These are phyloP conservation scores for Dysdera silvatica DNA, from an alignment of 1,140 invertebrate genomes.

Conservation along the genomic window DNA sequence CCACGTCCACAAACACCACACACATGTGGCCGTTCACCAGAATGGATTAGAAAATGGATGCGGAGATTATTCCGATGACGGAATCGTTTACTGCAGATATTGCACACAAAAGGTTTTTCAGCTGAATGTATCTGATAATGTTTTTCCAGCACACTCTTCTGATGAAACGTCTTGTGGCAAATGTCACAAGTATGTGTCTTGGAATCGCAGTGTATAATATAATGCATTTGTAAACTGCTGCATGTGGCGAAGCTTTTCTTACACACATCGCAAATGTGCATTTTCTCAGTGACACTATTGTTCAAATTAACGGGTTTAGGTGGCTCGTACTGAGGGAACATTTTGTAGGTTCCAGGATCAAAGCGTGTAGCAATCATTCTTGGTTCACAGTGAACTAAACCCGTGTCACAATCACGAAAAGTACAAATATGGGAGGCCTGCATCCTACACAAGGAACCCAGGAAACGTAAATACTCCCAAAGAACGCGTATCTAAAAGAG, in stretches of 20 bases:
- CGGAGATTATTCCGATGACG: constrained; percentile 16
- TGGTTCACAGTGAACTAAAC: no score
- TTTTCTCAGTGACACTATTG: no score
- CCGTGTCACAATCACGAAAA: no score
- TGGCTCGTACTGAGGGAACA: no score
- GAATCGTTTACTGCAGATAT: constrained; percentile 30
- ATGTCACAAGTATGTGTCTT: constrained; percentile 21
- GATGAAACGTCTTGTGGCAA: constrained; percentile 26
- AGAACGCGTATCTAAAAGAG: no score
- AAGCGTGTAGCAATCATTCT: no score
- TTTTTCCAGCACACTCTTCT: constrained; percentile 14
- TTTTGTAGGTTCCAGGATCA: no score
- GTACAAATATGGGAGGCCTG: no score
- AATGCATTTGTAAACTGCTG: constrained; percentile 21
- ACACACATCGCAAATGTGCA: constrained; percentile 25
- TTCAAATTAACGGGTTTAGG: no score
- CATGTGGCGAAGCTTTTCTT: constrained; percentile 26
- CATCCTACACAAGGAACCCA: no score
- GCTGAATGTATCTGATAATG: constrained; percentile 31
- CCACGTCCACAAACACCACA: constrained; percentile 17
- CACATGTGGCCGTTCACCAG: constrained; percentile 22
- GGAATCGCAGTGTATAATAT: constrained; percentile 19
- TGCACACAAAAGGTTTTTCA: constrained; percentile 30
- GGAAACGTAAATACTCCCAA: no score
- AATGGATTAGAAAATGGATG: constrained; percentile 22